phyloP scores from a whole-genome alignment of 2,888 invertebrate genomes.

The Mellilla xanthometata region DNA sequence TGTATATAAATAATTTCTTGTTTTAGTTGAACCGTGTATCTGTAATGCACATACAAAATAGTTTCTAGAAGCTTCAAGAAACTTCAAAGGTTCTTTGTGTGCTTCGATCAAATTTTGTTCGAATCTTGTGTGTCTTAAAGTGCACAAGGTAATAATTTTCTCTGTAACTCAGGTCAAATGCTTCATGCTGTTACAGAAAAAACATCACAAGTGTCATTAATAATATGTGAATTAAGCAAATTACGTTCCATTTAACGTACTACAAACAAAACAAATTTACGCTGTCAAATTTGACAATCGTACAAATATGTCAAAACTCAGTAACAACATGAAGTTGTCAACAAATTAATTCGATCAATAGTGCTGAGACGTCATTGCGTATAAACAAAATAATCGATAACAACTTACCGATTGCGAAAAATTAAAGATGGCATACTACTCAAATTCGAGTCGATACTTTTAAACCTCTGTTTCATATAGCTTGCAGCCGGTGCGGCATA shows the following conservation, averaged over 20 bases:
- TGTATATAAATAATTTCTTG: no score
- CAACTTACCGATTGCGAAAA: constrained; percentile 85
- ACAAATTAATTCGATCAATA: constrained; percentile 44
- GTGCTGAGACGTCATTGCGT: constrained; percentile 47
- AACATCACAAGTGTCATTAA: no score
- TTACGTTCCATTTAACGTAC: constrained; percentile 43
- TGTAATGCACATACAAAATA: no score
- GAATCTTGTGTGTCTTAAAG: no score
- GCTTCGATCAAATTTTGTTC: no score
- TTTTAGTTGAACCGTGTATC: no score
- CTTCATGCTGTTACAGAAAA: no score
- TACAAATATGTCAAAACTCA: constrained; percentile 26
- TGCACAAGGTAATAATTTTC: no score
- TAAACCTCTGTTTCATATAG: constrained; percentile 76
- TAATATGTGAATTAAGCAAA: no score
- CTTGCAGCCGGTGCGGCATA: constrained; percentile 72
- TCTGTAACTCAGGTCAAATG: no score
- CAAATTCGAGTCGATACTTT: constrained; percentile 65
- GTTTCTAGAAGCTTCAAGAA: no score
- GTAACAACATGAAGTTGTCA: constrained; percentile 40
- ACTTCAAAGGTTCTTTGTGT: no score
- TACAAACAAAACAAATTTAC: not conserved
- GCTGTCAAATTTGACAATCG: not conserved
- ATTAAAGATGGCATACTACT: constrained; percentile 85
- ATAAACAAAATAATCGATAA: constrained; percentile 39